Evolutionary conservation across 2,888 invertebrate species (phyloP).

Genomic region (Hemistola chrysoprasaria): DNA sequence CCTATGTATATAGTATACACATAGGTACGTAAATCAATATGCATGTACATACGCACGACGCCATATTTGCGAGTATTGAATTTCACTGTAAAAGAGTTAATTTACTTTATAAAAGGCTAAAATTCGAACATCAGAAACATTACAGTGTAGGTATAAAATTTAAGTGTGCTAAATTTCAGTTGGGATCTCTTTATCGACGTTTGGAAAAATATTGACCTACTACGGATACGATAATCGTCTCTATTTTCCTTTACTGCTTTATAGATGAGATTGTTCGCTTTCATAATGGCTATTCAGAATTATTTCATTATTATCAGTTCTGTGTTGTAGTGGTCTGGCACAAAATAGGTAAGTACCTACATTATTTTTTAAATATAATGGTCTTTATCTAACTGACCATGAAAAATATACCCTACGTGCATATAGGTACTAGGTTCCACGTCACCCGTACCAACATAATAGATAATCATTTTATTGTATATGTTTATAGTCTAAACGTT

Average conservation of each 20-base stretch:
- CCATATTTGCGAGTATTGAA: conserved; percentile 17
- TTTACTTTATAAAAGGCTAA: conserved; percentile 16
- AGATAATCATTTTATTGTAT: too few species aligned
- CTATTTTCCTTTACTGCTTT: conserved; percentile 10
- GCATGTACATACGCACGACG: too few species aligned
- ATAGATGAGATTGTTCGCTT: neutral
- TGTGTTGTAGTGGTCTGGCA: too few species aligned
- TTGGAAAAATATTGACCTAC: conserved; percentile 17
- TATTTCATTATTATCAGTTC: too few species aligned
- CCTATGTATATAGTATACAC: too few species aligned
- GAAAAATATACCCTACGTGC: too few species aligned
- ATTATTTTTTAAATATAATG: too few species aligned
- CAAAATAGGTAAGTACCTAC: too few species aligned
- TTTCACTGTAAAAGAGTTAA: conserved; percentile 19
- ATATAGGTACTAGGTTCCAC: too few species aligned
- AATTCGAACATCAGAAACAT: neutral
- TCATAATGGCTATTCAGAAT: conserved; percentile 3
- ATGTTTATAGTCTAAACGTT: too few species aligned
- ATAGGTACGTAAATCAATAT: conserved; percentile 21
- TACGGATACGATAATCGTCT: conserved; percentile 11
- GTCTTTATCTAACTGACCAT: too few species aligned
- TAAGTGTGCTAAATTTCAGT: conserved; percentile 9
- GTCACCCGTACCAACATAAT: too few species aligned
- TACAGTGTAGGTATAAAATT: neutral
- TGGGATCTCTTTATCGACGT: conserved; percentile 17